These are phyloP conservation scores for Archivesica marissinica DNA, from an alignment of 1,140 invertebrate species.

Conservation along the genomic window DNA sequence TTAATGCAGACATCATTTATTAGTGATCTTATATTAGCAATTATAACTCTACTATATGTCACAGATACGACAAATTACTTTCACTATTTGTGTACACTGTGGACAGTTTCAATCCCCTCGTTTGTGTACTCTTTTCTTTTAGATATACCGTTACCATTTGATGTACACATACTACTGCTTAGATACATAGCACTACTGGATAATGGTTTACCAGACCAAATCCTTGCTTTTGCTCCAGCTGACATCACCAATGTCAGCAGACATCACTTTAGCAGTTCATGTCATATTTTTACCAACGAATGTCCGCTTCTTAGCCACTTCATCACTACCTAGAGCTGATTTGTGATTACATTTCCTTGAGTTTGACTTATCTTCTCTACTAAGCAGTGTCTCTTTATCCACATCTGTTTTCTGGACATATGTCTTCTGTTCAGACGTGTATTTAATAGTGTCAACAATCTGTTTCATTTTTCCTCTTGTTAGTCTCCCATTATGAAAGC, in stretches of 20 bases:
- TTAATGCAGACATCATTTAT: no score
- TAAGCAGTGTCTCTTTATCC: background rate
- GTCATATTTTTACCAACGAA: background rate
- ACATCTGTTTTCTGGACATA: background rate
- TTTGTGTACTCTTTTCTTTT: no score
- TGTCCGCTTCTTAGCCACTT: background rate
- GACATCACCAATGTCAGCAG: background rate
- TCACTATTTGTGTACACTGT: no score
- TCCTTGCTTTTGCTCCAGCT: background rate
- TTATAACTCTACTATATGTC: no score
- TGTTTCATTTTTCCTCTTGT: slow-evolving; percentile 1
- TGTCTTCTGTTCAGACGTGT: background rate
- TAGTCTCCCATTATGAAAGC: background rate
- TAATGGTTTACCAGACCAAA: background rate
- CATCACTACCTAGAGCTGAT: background rate
- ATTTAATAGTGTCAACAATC: slow-evolving; percentile 28
- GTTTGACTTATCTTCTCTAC: background rate
- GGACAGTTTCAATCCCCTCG: no score
- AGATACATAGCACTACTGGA: background rate
- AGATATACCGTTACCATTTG: no score
- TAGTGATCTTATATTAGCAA: no score
- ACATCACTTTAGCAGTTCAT: background rate
- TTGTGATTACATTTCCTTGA: background rate
- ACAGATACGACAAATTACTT: no score
- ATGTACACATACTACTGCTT: background rate